These are phyloP conservation scores for Oscheius sp. DNA, from an alignment of 2,888 invertebrate genomes.

Conservation along the genomic window DNA sequence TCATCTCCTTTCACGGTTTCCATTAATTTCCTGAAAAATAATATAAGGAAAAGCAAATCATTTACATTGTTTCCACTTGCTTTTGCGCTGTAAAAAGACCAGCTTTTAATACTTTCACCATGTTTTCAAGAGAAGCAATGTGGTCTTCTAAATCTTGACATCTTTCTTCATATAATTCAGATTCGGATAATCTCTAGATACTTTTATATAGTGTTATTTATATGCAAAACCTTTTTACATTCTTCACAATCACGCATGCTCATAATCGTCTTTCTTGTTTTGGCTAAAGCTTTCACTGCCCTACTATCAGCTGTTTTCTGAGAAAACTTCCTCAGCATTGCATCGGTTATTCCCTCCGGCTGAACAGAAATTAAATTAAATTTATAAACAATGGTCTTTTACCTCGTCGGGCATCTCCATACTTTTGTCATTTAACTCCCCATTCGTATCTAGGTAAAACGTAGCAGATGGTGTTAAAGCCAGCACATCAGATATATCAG, in stretches of 20 bases:
- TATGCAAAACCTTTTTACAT: conserved; percentile 47
- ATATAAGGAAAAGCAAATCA: not conserved
- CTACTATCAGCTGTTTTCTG: conserved; percentile 35
- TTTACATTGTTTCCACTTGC: conserved; percentile 61
- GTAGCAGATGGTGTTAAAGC: conserved; percentile 40
- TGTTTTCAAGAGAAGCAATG: conserved; percentile 56
- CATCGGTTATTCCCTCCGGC: conserved; percentile 45
- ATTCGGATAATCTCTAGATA: not conserved
- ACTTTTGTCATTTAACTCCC: conserved; percentile 60
- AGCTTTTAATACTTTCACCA: conserved; percentile 52
- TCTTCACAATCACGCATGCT: conserved; percentile 45
- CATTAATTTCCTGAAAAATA: conserved; percentile 33
- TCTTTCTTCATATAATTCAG: conserved; percentile 44
- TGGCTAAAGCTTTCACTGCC: conserved; percentile 40
- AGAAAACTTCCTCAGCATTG: conserved; percentile 39
- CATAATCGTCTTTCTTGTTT: conserved; percentile 42
- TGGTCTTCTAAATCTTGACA: conserved; percentile 61
- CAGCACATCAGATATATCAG: conserved; percentile 4
- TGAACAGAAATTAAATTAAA: conserved; percentile 14
- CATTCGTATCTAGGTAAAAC: conserved; percentile 63
- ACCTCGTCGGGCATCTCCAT: conserved; percentile 58
- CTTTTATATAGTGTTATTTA: not conserved
- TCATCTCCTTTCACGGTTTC: conserved; percentile 34
- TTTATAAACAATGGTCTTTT: not conserved
- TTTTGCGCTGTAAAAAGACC: conserved; percentile 59